These are phyloP conservation scores for Alethe castanea DNA, from an alignment of 2,113 vertebrate species.

Conservation along the genomic window DNA sequence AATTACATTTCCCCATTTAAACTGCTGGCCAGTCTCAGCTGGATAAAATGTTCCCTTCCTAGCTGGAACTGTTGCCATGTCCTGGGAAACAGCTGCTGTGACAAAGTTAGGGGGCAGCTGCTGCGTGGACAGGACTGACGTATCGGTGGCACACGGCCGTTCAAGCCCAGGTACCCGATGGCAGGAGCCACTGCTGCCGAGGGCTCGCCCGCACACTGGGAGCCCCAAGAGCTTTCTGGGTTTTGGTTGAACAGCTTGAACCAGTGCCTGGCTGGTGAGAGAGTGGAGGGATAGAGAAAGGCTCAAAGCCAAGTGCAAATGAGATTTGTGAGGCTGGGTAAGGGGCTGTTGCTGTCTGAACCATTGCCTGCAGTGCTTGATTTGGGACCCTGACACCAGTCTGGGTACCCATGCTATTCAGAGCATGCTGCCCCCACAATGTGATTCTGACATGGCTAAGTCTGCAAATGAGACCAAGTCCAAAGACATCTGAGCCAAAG, in stretches of 20 bases:
- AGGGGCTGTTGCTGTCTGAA: accelerated
- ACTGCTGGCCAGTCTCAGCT: not conserved
- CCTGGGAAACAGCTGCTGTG: conserved; percentile 29
- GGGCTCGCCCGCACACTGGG: accelerated
- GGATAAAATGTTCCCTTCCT: conserved; percentile 54
- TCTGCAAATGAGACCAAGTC: not conserved
- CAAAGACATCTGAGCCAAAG: not conserved
- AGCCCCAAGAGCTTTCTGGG: not conserved
- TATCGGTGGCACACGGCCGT: accelerated
- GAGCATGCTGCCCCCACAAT: accelerated
- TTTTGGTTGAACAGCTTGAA: not conserved
- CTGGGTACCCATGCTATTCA: not conserved
- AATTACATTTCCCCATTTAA: conserved; percentile 48
- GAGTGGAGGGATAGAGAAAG: not conserved
- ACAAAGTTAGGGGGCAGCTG: conserved; percentile 38
- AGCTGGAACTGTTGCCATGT: not conserved
- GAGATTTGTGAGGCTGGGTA: not conserved
- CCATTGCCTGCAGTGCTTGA: not conserved
- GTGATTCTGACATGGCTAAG: not conserved
- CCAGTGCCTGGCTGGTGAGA: not conserved
- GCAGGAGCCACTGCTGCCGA: not conserved
- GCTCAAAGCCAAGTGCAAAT: not conserved
- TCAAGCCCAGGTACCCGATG: accelerated
- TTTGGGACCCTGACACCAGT: not conserved
- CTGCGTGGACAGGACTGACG: not conserved